Percentiles rank a stretch among this genome's conserved stretches.
Evolutionary conservation across 2,888 invertebrate genomes (phyloP).

Genomic region (Chloroclystis v-ata): DNA sequence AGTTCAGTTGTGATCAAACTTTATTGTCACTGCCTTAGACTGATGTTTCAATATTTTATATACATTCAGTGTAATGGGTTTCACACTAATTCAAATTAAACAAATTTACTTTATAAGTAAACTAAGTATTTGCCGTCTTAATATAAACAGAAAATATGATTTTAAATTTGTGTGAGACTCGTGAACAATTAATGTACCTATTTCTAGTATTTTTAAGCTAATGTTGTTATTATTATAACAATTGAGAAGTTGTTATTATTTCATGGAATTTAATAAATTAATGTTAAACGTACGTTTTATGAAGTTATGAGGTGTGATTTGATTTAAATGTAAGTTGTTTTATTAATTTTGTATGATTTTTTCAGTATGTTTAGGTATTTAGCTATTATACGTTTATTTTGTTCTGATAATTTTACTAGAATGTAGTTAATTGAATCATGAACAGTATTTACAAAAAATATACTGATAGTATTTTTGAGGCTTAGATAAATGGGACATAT

Average conservation of each 20-base stretch:
- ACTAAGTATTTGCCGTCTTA: too few relatives aligned
- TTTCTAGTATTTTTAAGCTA: slow-evolving; percentile 51
- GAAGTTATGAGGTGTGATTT: slow-evolving; percentile 57
- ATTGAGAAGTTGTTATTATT: slow-evolving; percentile 69
- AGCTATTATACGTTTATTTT: slow-evolving; percentile 27
- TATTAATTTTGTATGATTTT: slow-evolving; percentile 49
- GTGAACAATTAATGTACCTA: slow-evolving; percentile 43
- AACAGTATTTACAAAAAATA: slow-evolving; percentile 62
- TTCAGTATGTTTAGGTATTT: slow-evolving; percentile 42
- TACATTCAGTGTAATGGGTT: slow-evolving; percentile 28
- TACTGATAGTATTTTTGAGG: slow-evolving; percentile 54
- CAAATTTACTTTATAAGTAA: too few relatives aligned
- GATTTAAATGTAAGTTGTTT: slow-evolving; percentile 36
- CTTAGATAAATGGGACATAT: slow-evolving; percentile 46
- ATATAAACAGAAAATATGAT: not conserved
- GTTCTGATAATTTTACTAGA: slow-evolving; percentile 43
- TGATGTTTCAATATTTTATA: slow-evolving; percentile 68
- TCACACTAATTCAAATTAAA: slow-evolving; percentile 1
- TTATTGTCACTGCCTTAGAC: slow-evolving; percentile 75
- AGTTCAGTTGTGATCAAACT: slow-evolving; percentile 48
- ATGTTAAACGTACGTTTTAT: slow-evolving; percentile 54
- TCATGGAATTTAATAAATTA: slow-evolving; percentile 64
- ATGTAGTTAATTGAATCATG: slow-evolving; percentile 40
- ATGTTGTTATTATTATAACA: slow-evolving; percentile 68
- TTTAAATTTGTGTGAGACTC: slow-evolving; percentile 10